Evolutionary conservation across 2,113 vertebrate species (phyloP).

Genomic region (Bettongia penicillata): DNA sequence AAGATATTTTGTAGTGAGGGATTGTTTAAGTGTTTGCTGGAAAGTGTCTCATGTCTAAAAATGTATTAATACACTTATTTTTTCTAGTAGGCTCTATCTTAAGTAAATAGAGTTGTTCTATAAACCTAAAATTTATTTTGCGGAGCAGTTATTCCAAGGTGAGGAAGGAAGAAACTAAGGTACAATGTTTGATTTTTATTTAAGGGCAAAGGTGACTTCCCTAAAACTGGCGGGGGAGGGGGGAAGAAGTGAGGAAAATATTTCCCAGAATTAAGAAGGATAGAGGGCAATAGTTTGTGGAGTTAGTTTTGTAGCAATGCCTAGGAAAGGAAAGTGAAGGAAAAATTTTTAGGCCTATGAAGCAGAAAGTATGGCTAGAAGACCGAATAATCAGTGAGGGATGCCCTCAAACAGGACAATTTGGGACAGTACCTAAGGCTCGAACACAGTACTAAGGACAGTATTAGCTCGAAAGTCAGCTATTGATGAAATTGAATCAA

Average conservation of each 20-base stretch:
- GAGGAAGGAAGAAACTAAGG: not conserved
- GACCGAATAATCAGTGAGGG: not conserved
- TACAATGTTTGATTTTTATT: not conserved
- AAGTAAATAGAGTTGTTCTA: not conserved
- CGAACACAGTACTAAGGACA: too few relatives aligned
- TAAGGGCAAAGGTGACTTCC: not conserved
- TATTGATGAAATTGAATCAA: not conserved
- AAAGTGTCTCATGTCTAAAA: not conserved
- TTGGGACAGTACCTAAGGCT: not conserved
- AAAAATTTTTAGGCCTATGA: too few relatives aligned
- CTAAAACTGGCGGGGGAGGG: not conserved
- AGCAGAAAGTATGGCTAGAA: not conserved
- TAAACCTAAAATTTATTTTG: not conserved
- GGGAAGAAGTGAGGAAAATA: not conserved
- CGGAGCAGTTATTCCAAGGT: not conserved
- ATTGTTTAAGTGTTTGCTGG: not conserved
- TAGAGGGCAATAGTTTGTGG: not conserved
- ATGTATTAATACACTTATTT: not conserved
- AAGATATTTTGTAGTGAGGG: not conserved
- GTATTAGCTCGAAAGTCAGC: too few relatives aligned
- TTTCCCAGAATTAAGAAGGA: not conserved
- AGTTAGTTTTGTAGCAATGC: not conserved
- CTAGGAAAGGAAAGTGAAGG: too few relatives aligned
- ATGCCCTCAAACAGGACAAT: not conserved
- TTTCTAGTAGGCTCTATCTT: not conserved